phyloP scores from a whole-genome alignment of 2,797 vertebrate species.

The Hypotaenidia philippensis region DNA sequence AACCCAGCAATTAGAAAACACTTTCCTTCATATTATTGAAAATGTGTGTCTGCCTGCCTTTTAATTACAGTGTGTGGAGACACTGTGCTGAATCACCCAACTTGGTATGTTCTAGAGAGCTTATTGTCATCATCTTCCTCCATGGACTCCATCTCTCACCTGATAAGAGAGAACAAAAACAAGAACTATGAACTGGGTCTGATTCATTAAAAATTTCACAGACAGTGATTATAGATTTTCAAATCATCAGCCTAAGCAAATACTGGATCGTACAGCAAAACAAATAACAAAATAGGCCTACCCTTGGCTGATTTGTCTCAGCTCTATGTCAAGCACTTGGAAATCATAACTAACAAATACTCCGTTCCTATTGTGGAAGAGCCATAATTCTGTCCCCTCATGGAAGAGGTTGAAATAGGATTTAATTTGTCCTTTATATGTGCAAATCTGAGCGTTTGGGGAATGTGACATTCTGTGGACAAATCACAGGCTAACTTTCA shows the following conservation, averaged over 20 bases:
- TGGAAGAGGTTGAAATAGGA: background rate
- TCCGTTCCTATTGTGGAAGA: background rate
- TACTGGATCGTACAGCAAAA: background rate
- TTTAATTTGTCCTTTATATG: background rate
- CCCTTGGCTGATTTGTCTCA: background rate
- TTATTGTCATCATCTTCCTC: conserved; percentile 56
- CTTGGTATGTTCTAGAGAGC: conserved; percentile 46
- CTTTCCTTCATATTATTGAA: conserved; percentile 61
- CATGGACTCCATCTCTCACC: conserved; percentile 15
- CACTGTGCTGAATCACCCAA: conserved; percentile 55
- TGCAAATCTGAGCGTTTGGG: background rate
- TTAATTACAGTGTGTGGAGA: conserved; percentile 68
- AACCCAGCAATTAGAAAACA: conserved; percentile 46
- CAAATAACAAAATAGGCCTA: background rate
- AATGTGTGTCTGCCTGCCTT: conserved; percentile 71
- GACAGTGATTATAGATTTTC: background rate
- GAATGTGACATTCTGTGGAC: background rate
- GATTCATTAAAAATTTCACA: conserved; percentile 44
- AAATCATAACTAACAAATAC: background rate
- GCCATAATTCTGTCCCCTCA: background rate
- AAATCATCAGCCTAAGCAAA: conserved; percentile 22
- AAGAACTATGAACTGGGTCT: conserved; percentile 24
- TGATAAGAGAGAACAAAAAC: conserved; percentile 44
- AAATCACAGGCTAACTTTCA: background rate
- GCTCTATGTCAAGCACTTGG: background rate